Evolutionary conservation across 92 coral and sea anemone species (phyloP), one percentile per base, ranked within the genome.

Genomic region (Epizoanthus rinbou): DNA sequence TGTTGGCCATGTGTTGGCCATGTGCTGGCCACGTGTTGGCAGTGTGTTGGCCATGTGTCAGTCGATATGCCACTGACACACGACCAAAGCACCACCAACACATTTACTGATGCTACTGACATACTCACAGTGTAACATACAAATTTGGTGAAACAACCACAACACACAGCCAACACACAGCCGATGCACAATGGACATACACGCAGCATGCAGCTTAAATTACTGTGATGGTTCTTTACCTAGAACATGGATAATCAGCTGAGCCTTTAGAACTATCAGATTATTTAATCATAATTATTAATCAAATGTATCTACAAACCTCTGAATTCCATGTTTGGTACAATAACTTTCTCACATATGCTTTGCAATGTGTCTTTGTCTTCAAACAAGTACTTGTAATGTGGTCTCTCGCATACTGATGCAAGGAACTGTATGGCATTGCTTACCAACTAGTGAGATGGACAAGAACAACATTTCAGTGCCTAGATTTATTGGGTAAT

Each of bases 391-490:
- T 90, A 79, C 69, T 92, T 97, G 91, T 94, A 94, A 71, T 97
- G 95, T 31, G 92, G 92, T 68, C 99, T 83, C 68, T 97, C 98
- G 73, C 98, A 87, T 15, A 95, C 99, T 1, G 99, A 97, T 19
- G 99, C 95, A 65, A 97, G 89, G 79, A 97, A 97, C 80, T 95
- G 98, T 62, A 97, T 94, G 14, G 99, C 99, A 81, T 94, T 97
- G 87, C 99, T 97, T 22, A 94, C 98, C 79, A 97, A 91, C 99
- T 97, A 84, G 54, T 11, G 54, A 50, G 17, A 79, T 72, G 28
- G 45, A 54, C 52, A 39, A 14, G 25, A 74, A 31, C 11, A 23
- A 69, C 15, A 68, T 9, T 35, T 8, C 45, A 4, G 22, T 21
- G 80, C 21, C 28, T 57, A 80, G 9, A 18, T 37, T 37, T 37